Conservation (phyloP, 2,888 invertebrate species). For the Galerucella nymphaeae region DNA sequence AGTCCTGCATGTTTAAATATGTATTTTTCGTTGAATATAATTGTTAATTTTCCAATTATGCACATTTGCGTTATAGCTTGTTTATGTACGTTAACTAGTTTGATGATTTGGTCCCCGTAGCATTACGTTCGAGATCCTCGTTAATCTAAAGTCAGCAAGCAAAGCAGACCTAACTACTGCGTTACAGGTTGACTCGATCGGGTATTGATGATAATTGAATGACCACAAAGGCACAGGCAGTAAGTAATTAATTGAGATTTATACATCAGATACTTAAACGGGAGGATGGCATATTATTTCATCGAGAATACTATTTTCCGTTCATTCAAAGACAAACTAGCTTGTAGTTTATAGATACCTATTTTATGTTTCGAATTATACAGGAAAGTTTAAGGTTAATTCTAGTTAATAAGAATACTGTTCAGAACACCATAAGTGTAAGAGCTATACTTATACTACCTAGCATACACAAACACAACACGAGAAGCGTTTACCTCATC, state of each 20-base stretch:
- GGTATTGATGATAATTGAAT: conserved; percentile 60
- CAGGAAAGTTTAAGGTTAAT: no score
- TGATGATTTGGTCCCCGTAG: conserved; percentile 3
- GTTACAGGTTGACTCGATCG: conserved; percentile 57
- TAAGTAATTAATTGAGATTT: conserved; percentile 62
- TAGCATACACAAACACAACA: no score
- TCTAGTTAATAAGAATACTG: no score
- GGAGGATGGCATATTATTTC: no score
- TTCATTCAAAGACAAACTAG: no score
- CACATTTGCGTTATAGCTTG: neutral
- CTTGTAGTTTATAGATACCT: no score
- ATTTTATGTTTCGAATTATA: no score
- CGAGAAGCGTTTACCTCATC: no score
- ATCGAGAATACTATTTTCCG: no score
- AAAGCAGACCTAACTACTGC: conserved; percentile 42
- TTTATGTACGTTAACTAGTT: neutral
- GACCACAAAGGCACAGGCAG: conserved; percentile 57
- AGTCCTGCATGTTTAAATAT: no score
- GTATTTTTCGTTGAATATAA: neutral
- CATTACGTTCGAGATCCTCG: conserved; percentile 34
- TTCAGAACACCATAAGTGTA: no score
- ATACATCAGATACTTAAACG: conserved; percentile 46
- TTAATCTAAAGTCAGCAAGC: conserved; percentile 45
- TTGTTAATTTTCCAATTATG: neutral
- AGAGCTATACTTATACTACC: no score